Evolutionary conservation across 2,797 vertebrate genomes (phyloP).

Genomic region (Loriculus beryllinus): DNA sequence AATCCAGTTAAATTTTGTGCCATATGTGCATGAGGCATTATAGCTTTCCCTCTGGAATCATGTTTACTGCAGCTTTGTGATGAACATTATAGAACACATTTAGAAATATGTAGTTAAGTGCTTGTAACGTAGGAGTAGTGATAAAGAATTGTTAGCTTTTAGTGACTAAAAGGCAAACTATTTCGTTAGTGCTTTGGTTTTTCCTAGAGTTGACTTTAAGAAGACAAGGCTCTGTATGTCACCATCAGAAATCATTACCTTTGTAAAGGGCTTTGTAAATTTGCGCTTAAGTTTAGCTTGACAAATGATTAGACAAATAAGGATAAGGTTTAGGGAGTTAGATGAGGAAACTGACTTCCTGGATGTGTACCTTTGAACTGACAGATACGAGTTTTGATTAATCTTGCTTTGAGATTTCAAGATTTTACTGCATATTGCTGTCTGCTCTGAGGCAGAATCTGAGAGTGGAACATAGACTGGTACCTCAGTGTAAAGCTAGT

Average conservation of each 20-base stretch:
- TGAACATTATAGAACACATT: not conserved
- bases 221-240: not conserved
- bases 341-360: not conserved
- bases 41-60: not conserved
- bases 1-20: not conserved
- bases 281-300: not conserved
- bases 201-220: not conserved
- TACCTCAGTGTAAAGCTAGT: not conserved
- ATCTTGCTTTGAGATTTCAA: not conserved
- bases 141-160: not conserved
- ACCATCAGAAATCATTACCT: not conserved
- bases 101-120: not conserved
- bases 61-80: not conserved
- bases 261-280: not conserved
- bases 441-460: not conserved
- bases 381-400: not conserved
- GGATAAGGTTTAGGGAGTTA: not conserved
- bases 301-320: not conserved
- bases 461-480: not conserved
- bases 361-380: not conserved
- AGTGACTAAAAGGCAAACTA: not conserved
- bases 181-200: not conserved
- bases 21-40: not conserved
- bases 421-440: not conserved
- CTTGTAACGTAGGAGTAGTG: not conserved